Base-by-base conservation (phyloP, 2,113 vertebrate species). In the Haemorhous mexicanus region DNA sequence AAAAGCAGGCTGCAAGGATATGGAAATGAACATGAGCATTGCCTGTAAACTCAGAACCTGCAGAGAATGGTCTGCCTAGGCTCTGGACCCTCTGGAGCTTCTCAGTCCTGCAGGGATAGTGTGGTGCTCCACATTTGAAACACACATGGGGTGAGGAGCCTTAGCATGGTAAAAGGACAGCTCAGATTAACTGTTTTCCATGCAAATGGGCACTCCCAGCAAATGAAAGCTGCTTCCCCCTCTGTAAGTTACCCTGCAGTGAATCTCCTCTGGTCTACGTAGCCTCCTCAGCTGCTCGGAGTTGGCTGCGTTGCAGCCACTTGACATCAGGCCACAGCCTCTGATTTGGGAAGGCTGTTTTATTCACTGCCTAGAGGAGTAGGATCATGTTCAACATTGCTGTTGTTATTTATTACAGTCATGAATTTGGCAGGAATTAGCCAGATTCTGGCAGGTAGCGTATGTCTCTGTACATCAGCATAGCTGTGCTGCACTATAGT, bases 351-450 rank as follows among this genome's bases (percentile, higher is more conserved):
- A 93, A 88, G 63, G 39, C 82, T 90, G 75, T 62, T 95, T 95
- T 90, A 55, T 80, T 95, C 87, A 90, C 75, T 78, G 92, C 92
- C 84, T 96, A 74, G 68, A 95, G 92, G 82, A 93, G 79, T 2
- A 93, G 85, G 83, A 95, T 85, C 64, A 78, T 74, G 68, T 86
- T 93, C 82, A 94, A 30, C 83, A 61, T 86, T 41, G 55, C 68
- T 92, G 89, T 82, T 91, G 74, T 93, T 95, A 95, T 94, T 96
- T 95, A 94, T 94, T 95, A 66, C 22, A 77, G 87, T 90, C 84
- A 90, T 92, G 93, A 94, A 72, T 95, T 95, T 96, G 94, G 70
- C 91, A 90, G 68, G 87, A 95, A 78, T 91, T 84, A 87, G 88
- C 55, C 72, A 74, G 70, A 94, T 92, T 81, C 83, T 94, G 93